These are phyloP conservation scores for Sebastes goodei DNA, from an alignment of 2,797 vertebrate species.

Conservation along the genomic window DNA sequence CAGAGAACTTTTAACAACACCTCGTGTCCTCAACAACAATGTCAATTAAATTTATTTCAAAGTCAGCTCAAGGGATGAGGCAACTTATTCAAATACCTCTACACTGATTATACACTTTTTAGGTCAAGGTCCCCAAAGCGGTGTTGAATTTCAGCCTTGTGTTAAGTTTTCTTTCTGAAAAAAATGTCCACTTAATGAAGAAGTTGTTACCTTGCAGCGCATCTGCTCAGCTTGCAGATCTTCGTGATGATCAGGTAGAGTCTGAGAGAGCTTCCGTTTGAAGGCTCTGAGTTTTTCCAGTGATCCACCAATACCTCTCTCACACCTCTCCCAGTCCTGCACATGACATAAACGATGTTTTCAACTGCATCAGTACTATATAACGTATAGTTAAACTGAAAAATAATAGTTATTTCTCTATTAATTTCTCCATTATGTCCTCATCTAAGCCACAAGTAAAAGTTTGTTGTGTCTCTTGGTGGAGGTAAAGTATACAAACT, in stretches of 20 bases:
- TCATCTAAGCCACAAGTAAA: background rate
- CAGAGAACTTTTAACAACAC: background rate
- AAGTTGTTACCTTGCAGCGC: constrained; percentile 88
- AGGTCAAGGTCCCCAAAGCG: background rate
- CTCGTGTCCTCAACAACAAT: background rate
- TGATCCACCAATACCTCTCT: constrained; percentile 90
- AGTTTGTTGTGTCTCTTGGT: background rate
- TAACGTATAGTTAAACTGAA: background rate
- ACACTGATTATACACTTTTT: background rate
- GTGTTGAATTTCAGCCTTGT: background rate
- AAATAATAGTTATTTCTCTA: background rate
- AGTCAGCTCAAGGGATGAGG: background rate
- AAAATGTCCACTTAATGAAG: background rate
- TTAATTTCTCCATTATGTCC: background rate
- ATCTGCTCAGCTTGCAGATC: constrained; percentile 94
- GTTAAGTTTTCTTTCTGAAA: background rate
- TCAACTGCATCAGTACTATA: background rate
- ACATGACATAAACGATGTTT: background rate
- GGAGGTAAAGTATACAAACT: background rate
- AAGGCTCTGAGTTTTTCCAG: constrained; percentile 92
- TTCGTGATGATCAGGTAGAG: constrained; percentile 93
- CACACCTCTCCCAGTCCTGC: constrained; percentile 96
- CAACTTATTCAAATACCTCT: background rate
- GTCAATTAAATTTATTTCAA: background rate
- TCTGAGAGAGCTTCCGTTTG: constrained; percentile 90